Percentiles rank a stretch among this genome's conserved stretches.
phyloP scores from a whole-genome alignment of 2,113 vertebrate genomes.

The Fregata magnificens region DNA sequence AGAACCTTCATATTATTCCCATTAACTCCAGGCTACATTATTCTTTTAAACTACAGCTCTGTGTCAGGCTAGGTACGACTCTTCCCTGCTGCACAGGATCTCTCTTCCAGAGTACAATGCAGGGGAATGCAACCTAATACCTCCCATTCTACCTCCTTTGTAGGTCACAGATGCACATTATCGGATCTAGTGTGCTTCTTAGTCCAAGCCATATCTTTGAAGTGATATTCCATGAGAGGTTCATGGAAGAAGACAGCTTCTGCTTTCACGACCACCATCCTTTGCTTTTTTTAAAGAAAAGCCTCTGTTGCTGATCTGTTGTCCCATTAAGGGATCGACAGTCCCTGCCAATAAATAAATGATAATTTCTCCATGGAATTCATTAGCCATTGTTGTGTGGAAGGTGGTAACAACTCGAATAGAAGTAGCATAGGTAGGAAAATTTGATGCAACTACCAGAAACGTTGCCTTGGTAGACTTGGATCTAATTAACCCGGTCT shows the following conservation, averaged over 20 bases:
- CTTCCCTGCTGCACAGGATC: not conserved
- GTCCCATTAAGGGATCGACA: not conserved
- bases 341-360: not conserved
- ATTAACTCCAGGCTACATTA: not conserved
- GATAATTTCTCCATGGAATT: not conserved
- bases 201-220: not conserved
- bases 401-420: not conserved
- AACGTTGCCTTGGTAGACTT: not conserved
- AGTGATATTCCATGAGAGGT: not conserved
- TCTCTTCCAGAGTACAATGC: not conserved
- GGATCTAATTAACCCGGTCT: not conserved
- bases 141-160: not conserved
- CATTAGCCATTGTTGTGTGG: not conserved
- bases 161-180: not conserved
- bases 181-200: not conserved
- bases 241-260: not conserved
- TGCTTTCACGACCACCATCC: not conserved
- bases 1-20: conserved; percentile 3
- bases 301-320: not conserved
- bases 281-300: not conserved
- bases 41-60: not conserved
- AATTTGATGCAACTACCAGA: not conserved
- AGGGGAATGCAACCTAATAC: not conserved
- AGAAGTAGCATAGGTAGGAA: not conserved
- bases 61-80: not conserved